Conservation (phyloP, 1,140 invertebrate genomes). For the Globodera ellingtonae region DNA sequence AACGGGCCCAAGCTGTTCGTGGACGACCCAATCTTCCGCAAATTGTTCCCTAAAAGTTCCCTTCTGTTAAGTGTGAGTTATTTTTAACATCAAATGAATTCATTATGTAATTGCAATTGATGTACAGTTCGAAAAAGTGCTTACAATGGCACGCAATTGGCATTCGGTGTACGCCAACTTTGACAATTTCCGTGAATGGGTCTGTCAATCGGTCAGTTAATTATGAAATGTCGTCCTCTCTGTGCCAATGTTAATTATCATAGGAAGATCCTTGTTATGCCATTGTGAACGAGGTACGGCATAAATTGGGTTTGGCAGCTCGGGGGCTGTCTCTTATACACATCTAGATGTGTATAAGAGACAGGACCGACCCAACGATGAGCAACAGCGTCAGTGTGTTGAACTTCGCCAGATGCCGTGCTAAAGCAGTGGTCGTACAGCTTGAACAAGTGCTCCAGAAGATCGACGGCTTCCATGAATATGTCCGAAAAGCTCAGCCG, state of each 20-base stretch:
- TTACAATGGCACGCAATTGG: slow-evolving; percentile 5
- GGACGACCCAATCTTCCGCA: background rate
- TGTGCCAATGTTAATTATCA: background rate
- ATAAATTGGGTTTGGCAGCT: background rate
- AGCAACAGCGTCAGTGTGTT: background rate
- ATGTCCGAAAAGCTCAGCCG: slow-evolving; percentile 6
- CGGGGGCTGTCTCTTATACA: too few relatives aligned
- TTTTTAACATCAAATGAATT: background rate
- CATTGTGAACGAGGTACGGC: background rate
- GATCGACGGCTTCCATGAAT: slow-evolving; percentile 14
- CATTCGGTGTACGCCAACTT: slow-evolving; percentile 13
- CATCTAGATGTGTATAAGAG: too few relatives aligned
- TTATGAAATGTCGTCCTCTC: too few relatives aligned
- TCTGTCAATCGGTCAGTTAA: slow-evolving; percentile 1
- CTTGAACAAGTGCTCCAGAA: slow-evolving; percentile 2
- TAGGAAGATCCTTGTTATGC: slow-evolving; percentile 1
- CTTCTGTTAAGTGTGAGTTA: slow-evolving; percentile 7
- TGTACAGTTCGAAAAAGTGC: slow-evolving; percentile 16
- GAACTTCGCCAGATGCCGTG: slow-evolving; percentile 14
- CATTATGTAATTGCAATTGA: background rate
- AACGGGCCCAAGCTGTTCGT: slow-evolving; percentile 6
- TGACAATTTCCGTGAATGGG: slow-evolving; percentile 15
- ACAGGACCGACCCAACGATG: background rate
- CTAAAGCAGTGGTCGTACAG: background rate
- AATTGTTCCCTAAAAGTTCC: slow-evolving; percentile 18